phyloP scores from a whole-genome alignment of 2,113 vertebrate genomes.

The Ardeotis arabs region DNA sequence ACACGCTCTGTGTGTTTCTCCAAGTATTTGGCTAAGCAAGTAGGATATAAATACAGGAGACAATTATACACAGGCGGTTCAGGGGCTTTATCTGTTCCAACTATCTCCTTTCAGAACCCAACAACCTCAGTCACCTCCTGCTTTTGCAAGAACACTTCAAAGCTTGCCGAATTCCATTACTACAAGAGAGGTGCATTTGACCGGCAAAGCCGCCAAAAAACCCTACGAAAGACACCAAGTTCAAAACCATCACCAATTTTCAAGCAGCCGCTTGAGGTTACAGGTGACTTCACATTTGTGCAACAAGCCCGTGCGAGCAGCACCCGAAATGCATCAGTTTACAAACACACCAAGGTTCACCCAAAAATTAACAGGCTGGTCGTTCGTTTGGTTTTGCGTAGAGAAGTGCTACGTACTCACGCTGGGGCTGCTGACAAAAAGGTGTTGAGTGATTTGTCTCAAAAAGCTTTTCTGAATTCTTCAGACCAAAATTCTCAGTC shows the following conservation, averaged over 20 bases:
- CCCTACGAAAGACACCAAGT: neutral
- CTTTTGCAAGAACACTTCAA: neutral
- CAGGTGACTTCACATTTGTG: no score
- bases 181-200: neutral
- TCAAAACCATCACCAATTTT: neutral
- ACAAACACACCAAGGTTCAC: neutral
- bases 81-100: neutral
- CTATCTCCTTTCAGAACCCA: neutral
- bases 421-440: neutral
- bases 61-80: neutral
- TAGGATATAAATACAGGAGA: fast-evolving
- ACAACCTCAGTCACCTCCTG: neutral
- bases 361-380: neutral
- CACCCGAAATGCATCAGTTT: neutral
- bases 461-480: neutral
- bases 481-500: neutral
- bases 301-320: neutral
- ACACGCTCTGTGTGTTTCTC: neutral
- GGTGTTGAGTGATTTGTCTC: neutral
- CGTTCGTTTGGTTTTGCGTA: neutral
- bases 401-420: fast-evolving
- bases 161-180: neutral
- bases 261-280: neutral
- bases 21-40: neutral
- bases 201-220: neutral